These are phyloP conservation scores for Heteromormyrus szaboi DNA, from an alignment of 2,797 vertebrate species.

Conservation along the genomic window DNA sequence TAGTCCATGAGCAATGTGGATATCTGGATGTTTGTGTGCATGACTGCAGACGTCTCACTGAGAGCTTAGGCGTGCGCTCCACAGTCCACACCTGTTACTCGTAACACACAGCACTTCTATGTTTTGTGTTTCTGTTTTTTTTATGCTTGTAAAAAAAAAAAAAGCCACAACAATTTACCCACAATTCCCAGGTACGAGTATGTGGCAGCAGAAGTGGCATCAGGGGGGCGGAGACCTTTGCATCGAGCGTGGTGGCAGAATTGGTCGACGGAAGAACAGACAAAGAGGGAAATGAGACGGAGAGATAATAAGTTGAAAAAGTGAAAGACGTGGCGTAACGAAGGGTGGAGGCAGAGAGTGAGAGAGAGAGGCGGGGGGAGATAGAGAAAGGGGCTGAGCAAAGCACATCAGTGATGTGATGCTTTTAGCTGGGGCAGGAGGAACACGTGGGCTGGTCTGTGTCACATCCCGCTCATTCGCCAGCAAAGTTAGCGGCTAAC, in stretches of 20 bases:
- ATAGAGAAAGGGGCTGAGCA: not conserved
- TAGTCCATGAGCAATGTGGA: not conserved
- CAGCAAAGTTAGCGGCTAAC: not conserved
- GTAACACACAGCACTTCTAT: not conserved
- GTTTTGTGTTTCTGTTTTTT: not conserved
- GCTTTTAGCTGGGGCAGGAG: constrained; percentile 12
- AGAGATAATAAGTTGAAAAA: constrained; percentile 1
- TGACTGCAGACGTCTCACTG: not conserved
- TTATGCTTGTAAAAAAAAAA: not conserved
- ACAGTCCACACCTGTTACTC: not conserved
- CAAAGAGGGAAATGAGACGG: not conserved
- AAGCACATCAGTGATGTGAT: not conserved
- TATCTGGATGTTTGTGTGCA: not conserved
- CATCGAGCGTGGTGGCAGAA: not conserved
- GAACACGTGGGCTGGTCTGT: constrained; percentile 29
- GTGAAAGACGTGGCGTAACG: not conserved
- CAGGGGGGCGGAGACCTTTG: not conserved
- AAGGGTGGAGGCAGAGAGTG: not conserved
- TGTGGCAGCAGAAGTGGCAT: not conserved
- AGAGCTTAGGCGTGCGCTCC: not conserved
- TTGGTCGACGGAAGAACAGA: not conserved
- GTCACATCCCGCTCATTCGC: constrained; percentile 8
- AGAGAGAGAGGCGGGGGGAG: not conserved
- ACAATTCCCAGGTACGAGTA: not conserved
- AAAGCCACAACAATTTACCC: not conserved